Evolutionary conservation across 2,888 invertebrate genomes (phyloP), one percentile per base, ranked within the genome.

Genomic region (Lordiphosa andalusiaca): DNA sequence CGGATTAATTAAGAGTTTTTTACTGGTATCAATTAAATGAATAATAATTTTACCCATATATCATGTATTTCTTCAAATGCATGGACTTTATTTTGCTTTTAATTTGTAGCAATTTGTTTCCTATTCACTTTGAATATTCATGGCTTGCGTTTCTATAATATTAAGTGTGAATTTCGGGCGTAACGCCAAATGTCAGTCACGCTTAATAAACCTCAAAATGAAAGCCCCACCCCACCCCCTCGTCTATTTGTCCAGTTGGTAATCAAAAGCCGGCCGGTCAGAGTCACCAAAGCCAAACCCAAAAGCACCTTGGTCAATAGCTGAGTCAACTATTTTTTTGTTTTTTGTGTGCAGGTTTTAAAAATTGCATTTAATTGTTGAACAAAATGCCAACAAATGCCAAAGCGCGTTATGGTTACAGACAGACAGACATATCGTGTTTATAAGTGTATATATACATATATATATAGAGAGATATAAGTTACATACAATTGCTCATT

Each of bases 311-410:
- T 83, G 73, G 56, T 50, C 66, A 52, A 53, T 51, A 44, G 77
- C 82, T 78, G 78, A 78, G 70, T 78, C 78, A 78, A 82, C 82
- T 21, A 60, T 51, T 38, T 37, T 10, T 56, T 51, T n/a, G n/a
- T 48, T 37, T 58, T 23, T 51, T 53, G 6, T 23, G 25, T 25
- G 25, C 25, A 25, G 25, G 25, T 25, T 53, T 47, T 21, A 16
- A 40, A 84, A 81, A 84, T 67, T 82, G 78, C 84, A 82, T 78
- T 78, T 84, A 82, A 84, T 84, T 78, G 75, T 78, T 82, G 39
- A 74, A 69, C 82, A 74, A 82, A 84, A 84, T 77, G 84, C 47
- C 65, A 65, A 71, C 58, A 53, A 53, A 46, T 44, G 44, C 59
- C 67, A 46, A 44, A 21, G 49, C 78, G 61, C 64, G 62, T 73